These are phyloP conservation scores for Apis laboriosa DNA, from an alignment of 1,140 invertebrate genomes.

Conservation along the genomic window DNA sequence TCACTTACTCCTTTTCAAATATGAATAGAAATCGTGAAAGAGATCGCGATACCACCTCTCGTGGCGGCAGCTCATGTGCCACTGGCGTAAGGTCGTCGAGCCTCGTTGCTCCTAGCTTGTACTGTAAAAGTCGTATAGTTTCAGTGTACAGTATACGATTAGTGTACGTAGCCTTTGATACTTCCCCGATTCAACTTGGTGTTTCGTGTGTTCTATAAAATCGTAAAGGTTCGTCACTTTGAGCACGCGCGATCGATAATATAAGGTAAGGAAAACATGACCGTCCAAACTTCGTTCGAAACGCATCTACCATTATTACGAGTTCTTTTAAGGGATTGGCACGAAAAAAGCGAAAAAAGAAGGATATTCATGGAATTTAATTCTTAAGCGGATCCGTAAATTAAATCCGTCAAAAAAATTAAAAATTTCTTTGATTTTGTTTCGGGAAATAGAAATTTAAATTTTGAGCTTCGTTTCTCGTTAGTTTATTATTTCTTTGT, in stretches of 20 bases:
- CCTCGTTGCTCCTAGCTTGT: constrained; percentile 40
- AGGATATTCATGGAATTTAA: no score
- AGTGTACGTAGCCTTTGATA: constrained; percentile 29
- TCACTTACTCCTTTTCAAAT: background rate
- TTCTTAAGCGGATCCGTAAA: no score
- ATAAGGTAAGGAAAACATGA: background rate
- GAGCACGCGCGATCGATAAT: constrained; percentile 35
- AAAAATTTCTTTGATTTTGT: no score
- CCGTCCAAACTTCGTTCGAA: background rate
- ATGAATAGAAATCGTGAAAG: background rate
- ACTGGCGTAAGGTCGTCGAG: constrained; percentile 64
- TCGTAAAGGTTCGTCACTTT: constrained; percentile 33
- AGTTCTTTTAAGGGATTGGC: no score
- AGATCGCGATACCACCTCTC: constrained; percentile 49
- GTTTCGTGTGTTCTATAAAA: constrained; percentile 42
- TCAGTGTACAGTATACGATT: constrained; percentile 13
- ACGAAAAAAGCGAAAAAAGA: no score
- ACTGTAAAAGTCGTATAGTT: constrained; percentile 43
- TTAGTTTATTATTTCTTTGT: no score
- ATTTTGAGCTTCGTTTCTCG: no score
- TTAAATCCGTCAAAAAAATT: no score
- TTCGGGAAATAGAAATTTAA: no score
- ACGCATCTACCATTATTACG: background rate
- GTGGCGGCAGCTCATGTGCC: constrained; percentile 48
- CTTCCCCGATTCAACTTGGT: background rate